These are phyloP conservation scores for Siderastrea radians DNA, from an alignment of 92 coral and sea anemone species.

Conservation along the genomic window DNA sequence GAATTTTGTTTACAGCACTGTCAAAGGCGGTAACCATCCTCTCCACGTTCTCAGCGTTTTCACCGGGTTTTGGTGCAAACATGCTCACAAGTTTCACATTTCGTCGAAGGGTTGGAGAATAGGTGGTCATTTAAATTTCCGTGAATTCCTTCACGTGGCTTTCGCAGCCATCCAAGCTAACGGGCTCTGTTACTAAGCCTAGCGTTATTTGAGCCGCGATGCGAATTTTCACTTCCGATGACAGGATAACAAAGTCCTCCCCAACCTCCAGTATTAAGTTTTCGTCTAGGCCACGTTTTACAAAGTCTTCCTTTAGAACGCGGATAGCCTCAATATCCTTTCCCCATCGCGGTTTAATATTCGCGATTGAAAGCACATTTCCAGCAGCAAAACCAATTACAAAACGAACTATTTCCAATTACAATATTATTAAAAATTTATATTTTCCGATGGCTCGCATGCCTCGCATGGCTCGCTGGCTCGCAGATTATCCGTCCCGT, in stretches of 20 bases:
- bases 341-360: no score
- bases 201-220: conserved; percentile 51
- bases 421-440: no score
- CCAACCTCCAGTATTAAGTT: conserved; percentile 57
- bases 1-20: conserved; percentile 45
- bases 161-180: conserved; percentile 75
- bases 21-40: conserved; percentile 44
- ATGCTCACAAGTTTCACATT: conserved; percentile 64
- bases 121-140: conserved; percentile 62
- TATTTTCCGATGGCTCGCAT: no score
- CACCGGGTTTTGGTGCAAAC: conserved; percentile 64
- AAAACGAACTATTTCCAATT: no score
- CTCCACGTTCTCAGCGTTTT: conserved; percentile 52
- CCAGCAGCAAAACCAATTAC: no score
- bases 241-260: conserved; percentile 61
- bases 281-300: conserved; percentile 43
- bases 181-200: conserved; percentile 51
- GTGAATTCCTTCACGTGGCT: conserved; percentile 62
- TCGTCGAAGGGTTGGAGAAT: conserved; percentile 50
- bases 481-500: no score
- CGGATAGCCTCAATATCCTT: conserved; percentile 60
- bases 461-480: no score
- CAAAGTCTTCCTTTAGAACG: conserved; percentile 51
- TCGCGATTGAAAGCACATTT: no score
- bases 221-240: conserved; percentile 37